Evolutionary conservation across 2,113 vertebrate genomes (phyloP), one percentile per base, ranked within the genome.

Genomic region (Polyodon spathula): DNA sequence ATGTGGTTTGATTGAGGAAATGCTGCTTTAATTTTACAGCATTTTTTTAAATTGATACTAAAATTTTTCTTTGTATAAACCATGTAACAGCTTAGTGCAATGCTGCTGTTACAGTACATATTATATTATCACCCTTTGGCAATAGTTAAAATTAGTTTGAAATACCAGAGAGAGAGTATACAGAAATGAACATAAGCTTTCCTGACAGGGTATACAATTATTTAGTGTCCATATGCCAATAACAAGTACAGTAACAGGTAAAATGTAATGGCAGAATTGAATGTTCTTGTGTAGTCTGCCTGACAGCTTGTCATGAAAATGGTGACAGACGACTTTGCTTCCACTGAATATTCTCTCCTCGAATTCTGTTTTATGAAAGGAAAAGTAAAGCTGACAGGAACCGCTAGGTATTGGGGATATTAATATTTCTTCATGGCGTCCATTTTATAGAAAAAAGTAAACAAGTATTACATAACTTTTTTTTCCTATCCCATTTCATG

Each of bases 391-490:
- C 54, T 64, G 64, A 50, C 58, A 40, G 10, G 40, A 38, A 64
- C 59, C 11, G 60, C 14, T 9, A 50, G 59, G 58, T 67, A 38
- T 37, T 67, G 50, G 64, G 64, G 64, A 56, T 64, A 61, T 72
- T 63, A 53, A 65, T 38, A 40, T 48, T 40, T 9, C 52, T 8
- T 15, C 10, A 15, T 8, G n/a, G 6, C 4, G 16, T 44, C 50
- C 50, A 37, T 15, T 15, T 39, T 6, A 5, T 15, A 43, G 4
- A 37, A 60, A 12, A 40, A 6, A n/a, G n/a, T n/a, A n/a, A n/a
- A n/a, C n/a, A 62, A 60, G 40, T 10, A 46, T 63, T n/a, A 16
- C 27, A 40, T 43, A 59, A 38, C 44, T 56, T 69, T 56, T 48
- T 11, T 38, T 15, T 62, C 38, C 50, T 37, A 63, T 68, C 54